Evolutionary conservation across 2,797 vertebrate species (phyloP).

Genomic region (Peromyscus eremicus): DNA sequence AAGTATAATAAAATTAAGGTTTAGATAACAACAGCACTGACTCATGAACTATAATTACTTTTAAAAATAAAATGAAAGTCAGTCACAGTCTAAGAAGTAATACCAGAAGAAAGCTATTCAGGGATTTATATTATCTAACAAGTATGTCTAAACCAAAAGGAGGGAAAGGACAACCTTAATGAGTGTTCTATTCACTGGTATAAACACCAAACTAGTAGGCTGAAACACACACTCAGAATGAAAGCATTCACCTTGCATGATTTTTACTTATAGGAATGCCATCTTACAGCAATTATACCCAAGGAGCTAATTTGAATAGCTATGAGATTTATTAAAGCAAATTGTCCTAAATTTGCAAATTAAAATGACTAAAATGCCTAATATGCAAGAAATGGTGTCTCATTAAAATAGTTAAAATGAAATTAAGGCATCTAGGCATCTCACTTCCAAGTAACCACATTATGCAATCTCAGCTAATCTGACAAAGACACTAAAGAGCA

Average conservation of each 20-base stretch:
- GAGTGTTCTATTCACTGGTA: neutral
- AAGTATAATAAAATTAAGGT: slow-evolving; percentile 48
- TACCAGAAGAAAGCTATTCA: neutral
- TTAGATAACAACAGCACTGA: slow-evolving; percentile 47
- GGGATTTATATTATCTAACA: slow-evolving; percentile 19
- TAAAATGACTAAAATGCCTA: slow-evolving; percentile 27
- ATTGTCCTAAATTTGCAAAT: slow-evolving; percentile 72
- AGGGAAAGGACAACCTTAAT: slow-evolving; percentile 29
- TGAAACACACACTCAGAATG: neutral
- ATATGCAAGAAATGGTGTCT: slow-evolving; percentile 25
- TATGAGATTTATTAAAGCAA: slow-evolving; percentile 57
- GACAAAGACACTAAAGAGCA: neutral
- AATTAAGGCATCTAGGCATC: slow-evolving; percentile 48
- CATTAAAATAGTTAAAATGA: slow-evolving; percentile 35
- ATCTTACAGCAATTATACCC: neutral
- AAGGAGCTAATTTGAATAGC: slow-evolving; percentile 36
- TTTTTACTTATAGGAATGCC: neutral
- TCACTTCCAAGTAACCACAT: slow-evolving; percentile 14
- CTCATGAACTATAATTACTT: neutral
- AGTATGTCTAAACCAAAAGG: slow-evolving; percentile 2
- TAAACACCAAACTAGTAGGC: slow-evolving; percentile 1
- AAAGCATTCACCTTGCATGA: neutral
- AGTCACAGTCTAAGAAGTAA: slow-evolving; percentile 7
- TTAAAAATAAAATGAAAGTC: slow-evolving; percentile 11
- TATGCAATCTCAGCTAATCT: slow-evolving; percentile 16